Conservation (phyloP, 2,888 invertebrate genomes). For the Pammene aurita region DNA sequence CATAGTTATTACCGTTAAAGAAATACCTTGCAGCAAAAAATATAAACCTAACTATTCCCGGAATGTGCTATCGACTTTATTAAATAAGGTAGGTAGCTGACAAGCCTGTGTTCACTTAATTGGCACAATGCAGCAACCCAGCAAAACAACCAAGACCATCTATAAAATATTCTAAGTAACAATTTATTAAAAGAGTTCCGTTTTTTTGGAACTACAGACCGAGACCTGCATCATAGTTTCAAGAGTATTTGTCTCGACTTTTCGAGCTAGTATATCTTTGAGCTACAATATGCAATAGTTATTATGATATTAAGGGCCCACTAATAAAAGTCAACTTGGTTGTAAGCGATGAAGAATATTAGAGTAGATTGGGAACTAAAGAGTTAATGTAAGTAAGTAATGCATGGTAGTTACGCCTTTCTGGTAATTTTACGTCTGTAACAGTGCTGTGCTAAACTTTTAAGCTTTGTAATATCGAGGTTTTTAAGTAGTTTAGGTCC, state of each 20-base stretch:
- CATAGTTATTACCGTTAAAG: too few species aligned
- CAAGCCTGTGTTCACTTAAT: slow-evolving; percentile 5
- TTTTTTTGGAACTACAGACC: background rate
- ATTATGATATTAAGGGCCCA: background rate
- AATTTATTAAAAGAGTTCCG: background rate
- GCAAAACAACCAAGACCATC: slow-evolving; percentile 8
- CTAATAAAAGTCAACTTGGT: background rate
- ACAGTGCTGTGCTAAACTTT: background rate
- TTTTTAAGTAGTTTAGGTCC: too few species aligned
- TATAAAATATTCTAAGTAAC: background rate
- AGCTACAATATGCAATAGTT: background rate
- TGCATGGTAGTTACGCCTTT: background rate
- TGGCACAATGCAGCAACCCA: slow-evolving; percentile 22
- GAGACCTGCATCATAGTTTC: background rate
- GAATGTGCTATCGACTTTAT: background rate
- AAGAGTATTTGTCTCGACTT: background rate
- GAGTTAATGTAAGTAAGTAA: background rate
- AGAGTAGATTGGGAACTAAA: background rate
- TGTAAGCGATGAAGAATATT: background rate
- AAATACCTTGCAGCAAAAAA: too few species aligned
- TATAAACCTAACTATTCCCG: too few species aligned
- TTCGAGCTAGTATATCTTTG: background rate
- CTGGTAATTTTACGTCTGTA: background rate
- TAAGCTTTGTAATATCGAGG: too few species aligned
- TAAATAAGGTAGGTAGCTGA: background rate